Base-by-base conservation (phyloP, 2,797 vertebrate genomes). In the Allobates femoralis region DNA sequence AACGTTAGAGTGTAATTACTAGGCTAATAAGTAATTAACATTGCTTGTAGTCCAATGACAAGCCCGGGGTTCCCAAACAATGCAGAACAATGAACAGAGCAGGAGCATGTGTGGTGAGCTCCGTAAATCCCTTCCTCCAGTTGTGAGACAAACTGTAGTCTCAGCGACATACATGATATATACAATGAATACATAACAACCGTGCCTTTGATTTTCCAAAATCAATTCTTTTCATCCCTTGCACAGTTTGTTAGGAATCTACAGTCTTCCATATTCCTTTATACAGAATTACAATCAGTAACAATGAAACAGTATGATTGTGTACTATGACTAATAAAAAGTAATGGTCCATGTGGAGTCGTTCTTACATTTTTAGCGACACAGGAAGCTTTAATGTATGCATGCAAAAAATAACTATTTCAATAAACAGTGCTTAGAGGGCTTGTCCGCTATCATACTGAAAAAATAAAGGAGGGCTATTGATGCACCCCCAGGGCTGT, bases 231-330 rank as follows among this genome's bases (percentile, higher is more conserved):
- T 74, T 46, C 71, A 74, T 50, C 71, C n/a, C 37, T 50, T 74
- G 71, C 71, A 71, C 67, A 74, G 71, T 50, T 74, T 74, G 71
- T 41, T 73, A 46, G 41, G 46, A n/a, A 37, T 46, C 34, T n/a
- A 2, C 71, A 26, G 41, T 23, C 12, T 46, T 74, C n/a, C 71
- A 55, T 77, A 32, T 34, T 53, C 75, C 75, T 55, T 77, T 77
- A 19, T 56, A 56, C 12, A 56, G 18, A 77, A 55, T 77, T 46
- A 74, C n/a, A 50, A 14, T 74, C 71, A 74, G 8, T 23, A 74
- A 74, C 71, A 74, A 74, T 74, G 71, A 50, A 74, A 16, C 71
- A 74, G 71, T 74, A 26, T 50, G 71, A 74, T 46, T 71, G 41
- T 46, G 71, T 50, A 50, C 37, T 50, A 74, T 46, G 71, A 74